A percentile compares a stretch with the other conserved stretches of the same genome.
These are phyloP conservation scores for Brachionus rubens DNA, from an alignment of 1,140 invertebrate genomes.

Conservation along the genomic window DNA sequence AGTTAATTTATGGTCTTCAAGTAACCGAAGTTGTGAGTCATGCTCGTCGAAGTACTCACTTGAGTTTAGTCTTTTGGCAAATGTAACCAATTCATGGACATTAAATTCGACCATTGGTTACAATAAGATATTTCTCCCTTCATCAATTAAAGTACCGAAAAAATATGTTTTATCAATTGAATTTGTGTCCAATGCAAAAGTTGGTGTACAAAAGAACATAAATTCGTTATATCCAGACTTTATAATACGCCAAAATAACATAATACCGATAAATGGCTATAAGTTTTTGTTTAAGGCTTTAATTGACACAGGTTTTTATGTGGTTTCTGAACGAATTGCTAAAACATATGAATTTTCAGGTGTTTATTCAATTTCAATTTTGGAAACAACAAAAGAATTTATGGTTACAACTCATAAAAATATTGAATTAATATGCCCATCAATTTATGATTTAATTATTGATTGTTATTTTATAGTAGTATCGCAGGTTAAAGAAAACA, in stretches of 20 bases:
- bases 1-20: background rate
- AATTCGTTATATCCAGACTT: background rate
- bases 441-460: background rate
- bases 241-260: background rate
- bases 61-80: background rate
- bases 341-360: background rate
- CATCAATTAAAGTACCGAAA: background rate
- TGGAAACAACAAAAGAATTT: background rate
- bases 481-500: background rate
- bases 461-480: constrained; percentile 28
- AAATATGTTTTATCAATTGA: constrained; percentile 6
- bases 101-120: background rate
- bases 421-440: constrained; percentile 2
- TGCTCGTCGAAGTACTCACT: background rate
- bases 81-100: background rate
- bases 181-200: background rate
- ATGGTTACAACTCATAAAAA: background rate
- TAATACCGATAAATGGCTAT: background rate
- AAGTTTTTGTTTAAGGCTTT: background rate
- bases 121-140: background rate
- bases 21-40: background rate
- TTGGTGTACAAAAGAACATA: background rate
- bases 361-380: background rate
- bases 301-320: background rate
- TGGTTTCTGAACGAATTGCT: background rate